phyloP scores from a whole-genome alignment of 2,797 vertebrate genomes.

The Gallirallus australis region DNA sequence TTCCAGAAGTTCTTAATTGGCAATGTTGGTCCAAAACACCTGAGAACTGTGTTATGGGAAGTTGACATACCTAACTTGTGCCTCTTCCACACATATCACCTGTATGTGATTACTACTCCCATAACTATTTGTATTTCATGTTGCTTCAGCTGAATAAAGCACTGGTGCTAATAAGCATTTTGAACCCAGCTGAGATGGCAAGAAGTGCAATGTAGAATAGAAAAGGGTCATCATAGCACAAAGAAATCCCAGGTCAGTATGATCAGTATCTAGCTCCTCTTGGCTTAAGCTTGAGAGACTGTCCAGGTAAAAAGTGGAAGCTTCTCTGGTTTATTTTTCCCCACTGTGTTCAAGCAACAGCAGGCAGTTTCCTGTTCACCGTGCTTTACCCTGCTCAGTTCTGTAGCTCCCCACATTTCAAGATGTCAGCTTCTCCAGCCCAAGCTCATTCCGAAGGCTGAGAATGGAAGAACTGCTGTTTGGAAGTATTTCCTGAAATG shows the following conservation, averaged over 20 bases:
- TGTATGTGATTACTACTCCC: background rate
- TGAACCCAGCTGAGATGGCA: background rate
- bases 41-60: background rate
- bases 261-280: background rate
- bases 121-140: constrained; percentile 8
- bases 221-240: background rate
- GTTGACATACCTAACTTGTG: background rate
- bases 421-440: background rate
- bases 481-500: background rate
- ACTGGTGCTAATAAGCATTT: background rate
- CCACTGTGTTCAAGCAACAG: background rate
- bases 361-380: background rate
- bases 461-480: background rate
- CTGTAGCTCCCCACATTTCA: background rate
- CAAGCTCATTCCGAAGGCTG: background rate
- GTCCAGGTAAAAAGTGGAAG: background rate
- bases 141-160: background rate
- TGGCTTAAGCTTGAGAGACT: background rate
- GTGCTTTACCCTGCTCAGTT: background rate
- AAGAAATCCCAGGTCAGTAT: background rate
- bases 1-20: background rate
- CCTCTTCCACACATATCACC: background rate
- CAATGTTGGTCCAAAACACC: background rate
- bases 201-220: background rate
- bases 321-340: background rate